phyloP scores from a whole-genome alignment of 2,797 vertebrate species.

The Miichthys miiuy region DNA sequence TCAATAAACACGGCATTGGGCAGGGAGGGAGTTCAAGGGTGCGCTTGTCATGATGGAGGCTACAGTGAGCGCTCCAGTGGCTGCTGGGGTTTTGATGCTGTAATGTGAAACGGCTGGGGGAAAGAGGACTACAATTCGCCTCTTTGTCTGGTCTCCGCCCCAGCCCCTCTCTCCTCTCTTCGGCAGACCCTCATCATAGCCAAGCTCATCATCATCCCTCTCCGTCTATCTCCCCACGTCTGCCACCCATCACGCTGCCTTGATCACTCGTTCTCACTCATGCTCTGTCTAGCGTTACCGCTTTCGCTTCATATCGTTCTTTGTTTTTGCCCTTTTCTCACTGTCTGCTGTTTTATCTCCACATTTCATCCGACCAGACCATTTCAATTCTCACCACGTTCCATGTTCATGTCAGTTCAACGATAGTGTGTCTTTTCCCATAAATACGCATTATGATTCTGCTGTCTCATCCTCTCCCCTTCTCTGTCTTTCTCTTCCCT shows the following conservation, averaged over 20 bases:
- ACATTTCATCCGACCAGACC: slow-evolving; percentile 21
- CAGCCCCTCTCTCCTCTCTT: slow-evolving; percentile 68
- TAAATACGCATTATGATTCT: background rate
- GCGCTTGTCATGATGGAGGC: slow-evolving; percentile 84
- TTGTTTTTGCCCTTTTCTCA: slow-evolving; percentile 52
- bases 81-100: slow-evolving; percentile 84
- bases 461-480: background rate
- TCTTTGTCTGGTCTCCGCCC: slow-evolving; percentile 73
- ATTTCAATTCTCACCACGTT: background rate
- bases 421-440: slow-evolving; percentile 9
- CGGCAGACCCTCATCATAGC: slow-evolving; percentile 62
- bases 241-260: slow-evolving; percentile 74
- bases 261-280: slow-evolving; percentile 56
- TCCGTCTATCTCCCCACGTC: slow-evolving; percentile 59
- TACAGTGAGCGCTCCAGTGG: slow-evolving; percentile 81
- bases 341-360: slow-evolving; percentile 35
- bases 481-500: slow-evolving; percentile 33
- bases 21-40: slow-evolving; percentile 76
- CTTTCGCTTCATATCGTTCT: slow-evolving; percentile 52
- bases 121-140: slow-evolving; percentile 79
- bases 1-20: slow-evolving; percentile 78
- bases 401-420: background rate
- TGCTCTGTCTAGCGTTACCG: slow-evolving; percentile 48
- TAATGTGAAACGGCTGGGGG: slow-evolving; percentile 84
- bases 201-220: slow-evolving; percentile 70